phyloP scores from a whole-genome alignment of 1,140 invertebrate species.

The Rhagoletis zephyria region DNA sequence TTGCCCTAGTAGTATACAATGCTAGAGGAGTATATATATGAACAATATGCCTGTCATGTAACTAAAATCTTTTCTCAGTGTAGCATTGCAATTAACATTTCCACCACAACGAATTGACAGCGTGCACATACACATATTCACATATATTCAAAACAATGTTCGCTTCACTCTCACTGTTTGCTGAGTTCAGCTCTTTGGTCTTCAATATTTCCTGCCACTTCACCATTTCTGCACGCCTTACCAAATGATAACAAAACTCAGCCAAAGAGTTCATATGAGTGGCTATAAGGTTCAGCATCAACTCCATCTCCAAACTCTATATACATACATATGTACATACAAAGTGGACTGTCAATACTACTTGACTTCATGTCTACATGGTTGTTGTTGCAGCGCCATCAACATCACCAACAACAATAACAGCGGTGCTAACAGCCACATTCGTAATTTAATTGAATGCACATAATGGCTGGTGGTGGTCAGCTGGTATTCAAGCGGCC shows the following conservation, averaged over 20 bases:
- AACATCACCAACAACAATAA: neutral
- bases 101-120: too few species aligned
- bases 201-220: neutral
- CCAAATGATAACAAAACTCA: constrained; percentile 19
- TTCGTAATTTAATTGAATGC: constrained; percentile 72
- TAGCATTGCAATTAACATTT: too few species aligned
- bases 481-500: constrained; percentile 41
- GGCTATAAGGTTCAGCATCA: neutral
- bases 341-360: neutral
- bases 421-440: constrained; percentile 53
- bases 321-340: too few species aligned
- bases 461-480: constrained; percentile 64
- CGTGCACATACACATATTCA: too few species aligned
- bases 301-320: neutral
- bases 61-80: too few species aligned
- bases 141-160: too few species aligned
- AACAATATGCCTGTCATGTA: too few species aligned
- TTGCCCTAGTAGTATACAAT: too few species aligned
- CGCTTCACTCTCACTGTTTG: too few species aligned
- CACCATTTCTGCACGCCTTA: neutral
- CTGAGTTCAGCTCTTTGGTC: neutral
- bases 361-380: neutral
- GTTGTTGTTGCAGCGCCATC: neutral
- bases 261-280: neutral
- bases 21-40: too few species aligned